Conservation (phyloP, 2,888 invertebrate genomes). For the Dione vanillae region DNA sequence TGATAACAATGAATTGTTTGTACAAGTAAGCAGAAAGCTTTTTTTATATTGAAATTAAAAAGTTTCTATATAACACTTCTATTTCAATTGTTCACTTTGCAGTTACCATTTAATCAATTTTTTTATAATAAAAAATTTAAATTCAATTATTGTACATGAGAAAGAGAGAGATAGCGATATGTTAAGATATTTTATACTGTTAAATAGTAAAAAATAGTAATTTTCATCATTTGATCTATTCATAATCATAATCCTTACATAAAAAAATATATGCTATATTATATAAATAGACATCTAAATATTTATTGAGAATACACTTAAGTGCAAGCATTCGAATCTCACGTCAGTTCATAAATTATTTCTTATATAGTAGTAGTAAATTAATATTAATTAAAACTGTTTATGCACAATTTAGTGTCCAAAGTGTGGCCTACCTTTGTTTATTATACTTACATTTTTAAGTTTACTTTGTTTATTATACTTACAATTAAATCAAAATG, state of each 20-base stretch:
- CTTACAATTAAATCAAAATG: background rate
- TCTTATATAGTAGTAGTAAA: background rate
- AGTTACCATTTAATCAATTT: no score
- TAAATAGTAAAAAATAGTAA: background rate
- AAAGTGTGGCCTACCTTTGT: conserved; percentile 13
- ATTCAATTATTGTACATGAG: background rate
- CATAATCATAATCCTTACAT: background rate
- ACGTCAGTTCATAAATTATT: background rate
- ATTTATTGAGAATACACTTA: background rate
- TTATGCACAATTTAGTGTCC: conserved; percentile 15
- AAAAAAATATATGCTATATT: background rate
- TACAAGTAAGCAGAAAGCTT: background rate
- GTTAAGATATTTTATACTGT: background rate
- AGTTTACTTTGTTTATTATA: background rate
- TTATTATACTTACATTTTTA: background rate
- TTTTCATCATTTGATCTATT: background rate
- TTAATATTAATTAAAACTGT: background rate
- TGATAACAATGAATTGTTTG: background rate
- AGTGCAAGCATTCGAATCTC: conserved; percentile 18
- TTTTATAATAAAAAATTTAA: no score
- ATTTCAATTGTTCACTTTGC: no score
- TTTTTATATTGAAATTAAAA: background rate
- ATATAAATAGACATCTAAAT: background rate
- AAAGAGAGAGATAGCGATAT: background rate
- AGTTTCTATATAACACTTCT: no score